phyloP scores from a whole-genome alignment of 2,797 vertebrate genomes.

The Darevskia nairensis region DNA sequence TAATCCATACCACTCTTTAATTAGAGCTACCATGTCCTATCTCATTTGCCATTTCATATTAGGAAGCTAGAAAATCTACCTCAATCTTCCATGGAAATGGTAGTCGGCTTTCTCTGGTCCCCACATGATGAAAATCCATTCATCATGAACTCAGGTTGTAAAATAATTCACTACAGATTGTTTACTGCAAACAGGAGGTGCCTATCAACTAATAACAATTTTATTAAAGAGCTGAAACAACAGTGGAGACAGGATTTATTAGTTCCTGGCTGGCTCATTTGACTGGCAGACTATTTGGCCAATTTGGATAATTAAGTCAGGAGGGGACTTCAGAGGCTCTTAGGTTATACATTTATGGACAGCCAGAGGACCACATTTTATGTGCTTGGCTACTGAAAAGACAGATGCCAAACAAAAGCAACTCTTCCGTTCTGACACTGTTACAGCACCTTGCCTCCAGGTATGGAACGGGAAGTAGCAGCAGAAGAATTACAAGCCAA shows the following conservation, averaged over 20 bases:
- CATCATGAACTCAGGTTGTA: slow-evolving; percentile 3
- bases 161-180: slow-evolving; percentile 26
- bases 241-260: slow-evolving; percentile 25
- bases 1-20: neutral
- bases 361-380: neutral
- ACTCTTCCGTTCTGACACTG: neutral
- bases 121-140: slow-evolving; percentile 8
- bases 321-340: slow-evolving; percentile 10
- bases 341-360: neutral
- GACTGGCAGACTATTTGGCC: slow-evolving; percentile 15
- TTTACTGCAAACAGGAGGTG: slow-evolving; percentile 21
- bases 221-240: slow-evolving; percentile 29
- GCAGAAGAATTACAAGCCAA: slow-evolving; percentile 28
- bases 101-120: neutral
- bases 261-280: slow-evolving; percentile 28
- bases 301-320: slow-evolving; percentile 36
- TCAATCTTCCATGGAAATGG: neutral
- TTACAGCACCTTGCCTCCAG: slow-evolving; percentile 23
- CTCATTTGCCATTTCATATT: neutral
- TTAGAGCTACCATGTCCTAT: slow-evolving; percentile 14
- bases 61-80: neutral
- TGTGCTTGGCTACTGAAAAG: neutral
- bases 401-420: slow-evolving; percentile 27
- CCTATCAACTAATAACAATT: slow-evolving; percentile 38
- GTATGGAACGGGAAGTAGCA: neutral